A percentile compares a stretch with the other conserved stretches of the same genome.
Evolutionary conservation across 2,888 invertebrate species (phyloP).

Genomic region (Hermaeophaga mercurialis): DNA sequence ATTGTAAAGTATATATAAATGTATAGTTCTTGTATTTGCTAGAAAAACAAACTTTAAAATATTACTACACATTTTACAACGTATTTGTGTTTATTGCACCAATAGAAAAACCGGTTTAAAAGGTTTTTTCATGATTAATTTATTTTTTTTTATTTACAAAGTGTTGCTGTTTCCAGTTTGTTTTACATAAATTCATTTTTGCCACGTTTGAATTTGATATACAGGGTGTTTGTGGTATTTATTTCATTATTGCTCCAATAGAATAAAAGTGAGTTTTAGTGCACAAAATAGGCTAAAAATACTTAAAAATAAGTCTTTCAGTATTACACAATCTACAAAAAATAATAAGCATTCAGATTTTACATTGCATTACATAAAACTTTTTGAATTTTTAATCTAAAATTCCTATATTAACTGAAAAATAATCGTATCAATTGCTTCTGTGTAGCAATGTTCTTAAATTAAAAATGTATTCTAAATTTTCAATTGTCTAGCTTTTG

Average conservation of each 20-base stretch:
- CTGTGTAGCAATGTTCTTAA: too few relatives aligned
- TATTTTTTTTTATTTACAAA: slow-evolving; percentile 2
- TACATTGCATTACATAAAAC: too few relatives aligned
- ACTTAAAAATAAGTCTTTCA: too few relatives aligned
- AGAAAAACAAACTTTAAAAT: slow-evolving; percentile 18
- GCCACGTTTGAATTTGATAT: background rate
- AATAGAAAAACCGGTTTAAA: background rate
- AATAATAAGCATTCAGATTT: too few relatives aligned
- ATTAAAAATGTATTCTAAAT: too few relatives aligned
- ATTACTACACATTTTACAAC: slow-evolving; percentile 12
- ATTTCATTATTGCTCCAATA: background rate
- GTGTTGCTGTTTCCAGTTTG: background rate
- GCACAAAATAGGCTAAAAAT: too few relatives aligned
- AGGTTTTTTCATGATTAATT: background rate
- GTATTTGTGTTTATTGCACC: slow-evolving; percentile 19
- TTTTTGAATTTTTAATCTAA: too few relatives aligned
- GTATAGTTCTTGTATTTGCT: slow-evolving; percentile 22
- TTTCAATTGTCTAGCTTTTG: too few relatives aligned
- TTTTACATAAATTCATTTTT: slow-evolving; percentile 1
- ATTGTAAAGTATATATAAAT: slow-evolving; percentile 25
- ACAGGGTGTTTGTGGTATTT: background rate
- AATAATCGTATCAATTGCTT: too few relatives aligned
- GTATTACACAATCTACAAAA: too few relatives aligned
- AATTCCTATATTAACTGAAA: too few relatives aligned
- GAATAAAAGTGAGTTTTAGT: background rate